Evolutionary conservation across 1,140 invertebrate genomes (phyloP).

Genomic region (Neocloeon triangulifer): DNA sequence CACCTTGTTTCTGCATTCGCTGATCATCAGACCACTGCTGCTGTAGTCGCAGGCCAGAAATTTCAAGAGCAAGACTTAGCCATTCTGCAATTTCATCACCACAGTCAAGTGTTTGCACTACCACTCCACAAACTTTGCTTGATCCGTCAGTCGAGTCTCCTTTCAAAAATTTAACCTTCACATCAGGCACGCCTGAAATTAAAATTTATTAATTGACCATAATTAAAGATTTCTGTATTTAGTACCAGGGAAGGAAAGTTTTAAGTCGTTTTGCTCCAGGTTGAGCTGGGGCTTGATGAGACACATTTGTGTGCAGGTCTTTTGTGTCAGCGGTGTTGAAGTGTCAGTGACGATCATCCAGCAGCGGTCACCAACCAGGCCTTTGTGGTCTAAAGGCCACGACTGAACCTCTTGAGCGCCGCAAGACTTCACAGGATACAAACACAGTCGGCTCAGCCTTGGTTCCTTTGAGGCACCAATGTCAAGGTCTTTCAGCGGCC

Average conservation of each 20-base stretch:
- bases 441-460: conserved; percentile 38
- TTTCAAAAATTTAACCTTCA: too few relatives aligned
- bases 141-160: conserved; percentile 7
- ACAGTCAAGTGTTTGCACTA: conserved; percentile 56
- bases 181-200: conserved; percentile 22
- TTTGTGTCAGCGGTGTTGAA: conserved; percentile 71
- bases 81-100: conserved; percentile 53
- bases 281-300: conserved; percentile 53
- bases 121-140: conserved; percentile 69
- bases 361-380: conserved; percentile 68
- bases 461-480: conserved; percentile 8
- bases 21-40: conserved; percentile 26
- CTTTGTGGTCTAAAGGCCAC: conserved; percentile 51
- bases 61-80: conserved; percentile 39
- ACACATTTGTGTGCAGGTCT: conserved; percentile 57
- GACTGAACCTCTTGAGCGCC: conserved; percentile 40
- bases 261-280: conserved; percentile 29
- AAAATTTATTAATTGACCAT: not conserved
- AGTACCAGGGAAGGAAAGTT: conserved; percentile 47
- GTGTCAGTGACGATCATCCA: conserved; percentile 73
- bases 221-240: conserved; percentile 9
- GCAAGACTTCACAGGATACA: conserved; percentile 92
- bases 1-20: conserved; percentile 11
- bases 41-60: conserved; percentile 41
- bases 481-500: conserved; percentile 1